A percentile compares a stretch with the other conserved stretches of the same genome.
phyloP scores from a whole-genome alignment of 2,888 invertebrate species.

The Eupithecia insigniata region DNA sequence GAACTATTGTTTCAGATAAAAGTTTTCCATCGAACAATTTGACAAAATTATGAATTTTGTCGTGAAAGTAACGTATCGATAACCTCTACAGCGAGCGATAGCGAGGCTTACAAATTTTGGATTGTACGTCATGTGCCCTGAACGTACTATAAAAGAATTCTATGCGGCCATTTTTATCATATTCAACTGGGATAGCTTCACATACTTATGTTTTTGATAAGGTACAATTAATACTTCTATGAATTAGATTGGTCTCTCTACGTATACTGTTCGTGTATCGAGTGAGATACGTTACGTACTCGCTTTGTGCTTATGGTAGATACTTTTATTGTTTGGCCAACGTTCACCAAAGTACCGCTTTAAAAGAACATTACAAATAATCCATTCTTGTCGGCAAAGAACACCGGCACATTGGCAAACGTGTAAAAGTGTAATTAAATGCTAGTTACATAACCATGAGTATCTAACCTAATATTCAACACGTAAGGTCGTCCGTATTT shows the following conservation, averaged over 20 bases:
- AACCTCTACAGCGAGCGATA: not conserved
- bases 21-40: constrained; percentile 28
- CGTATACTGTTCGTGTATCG: not conserved
- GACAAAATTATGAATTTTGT: constrained; percentile 18
- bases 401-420: not conserved
- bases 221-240: not conserved
- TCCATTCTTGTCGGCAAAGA: not conserved
- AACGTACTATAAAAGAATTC: not conserved
- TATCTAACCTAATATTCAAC: constrained; percentile 1
- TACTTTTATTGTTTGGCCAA: constrained; percentile 3
- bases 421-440: not conserved
- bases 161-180: no score
- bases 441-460: not conserved
- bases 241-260: no score
- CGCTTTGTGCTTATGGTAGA: not conserved
- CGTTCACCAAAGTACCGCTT: not conserved
- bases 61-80: not conserved
- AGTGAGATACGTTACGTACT: not conserved
- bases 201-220: not conserved
- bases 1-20: constrained; percentile 25
- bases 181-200: not conserved
- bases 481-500: not conserved
- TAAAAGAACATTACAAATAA: not conserved
- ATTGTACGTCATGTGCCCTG: not conserved
- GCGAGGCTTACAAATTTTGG: not conserved